Conservation (phyloP, 2,797 vertebrate species). For the Emys orbicularis region DNA sequence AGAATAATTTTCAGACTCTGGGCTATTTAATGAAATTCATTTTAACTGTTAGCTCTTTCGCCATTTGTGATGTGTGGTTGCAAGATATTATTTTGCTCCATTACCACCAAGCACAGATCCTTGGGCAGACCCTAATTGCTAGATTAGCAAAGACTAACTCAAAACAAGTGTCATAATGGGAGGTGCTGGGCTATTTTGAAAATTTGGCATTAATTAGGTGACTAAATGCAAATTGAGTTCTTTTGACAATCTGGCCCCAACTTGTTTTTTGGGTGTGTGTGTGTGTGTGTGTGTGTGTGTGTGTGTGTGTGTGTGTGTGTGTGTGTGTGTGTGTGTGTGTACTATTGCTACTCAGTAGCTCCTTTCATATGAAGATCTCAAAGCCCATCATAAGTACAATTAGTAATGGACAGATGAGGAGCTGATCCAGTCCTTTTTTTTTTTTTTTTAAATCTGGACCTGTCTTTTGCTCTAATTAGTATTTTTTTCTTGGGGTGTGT, state of each 20-base stretch:
- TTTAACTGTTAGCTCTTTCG: too few relatives aligned
- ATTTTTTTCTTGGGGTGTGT: neutral
- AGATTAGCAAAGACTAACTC: neutral
- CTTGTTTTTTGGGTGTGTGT: neutral
- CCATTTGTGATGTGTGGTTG: too few relatives aligned
- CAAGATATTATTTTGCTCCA: too few relatives aligned
- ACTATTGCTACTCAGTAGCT: neutral
- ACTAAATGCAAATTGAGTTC: neutral
- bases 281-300: too few relatives aligned
- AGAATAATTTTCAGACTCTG: too few relatives aligned
- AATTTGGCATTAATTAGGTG: neutral
- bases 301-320: too few relatives aligned
- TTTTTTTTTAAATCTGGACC: neutral
- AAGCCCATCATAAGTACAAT: neutral
- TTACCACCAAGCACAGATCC: too few relatives aligned
- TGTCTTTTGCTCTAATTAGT: neutral
- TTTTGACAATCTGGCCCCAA: neutral
- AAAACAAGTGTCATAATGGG: neutral
- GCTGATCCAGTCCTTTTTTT: neutral
- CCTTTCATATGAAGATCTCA: neutral
- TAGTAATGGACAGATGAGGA: neutral
- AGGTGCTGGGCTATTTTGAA: neutral
- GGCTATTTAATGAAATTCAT: too few relatives aligned
- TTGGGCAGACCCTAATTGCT: neutral
- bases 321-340: neutral